Percentiles rank a stretch among this genome's conserved stretches.
Evolutionary conservation across 2,797 vertebrate species (phyloP).

Genomic region (Anabacerthia variegaticeps): DNA sequence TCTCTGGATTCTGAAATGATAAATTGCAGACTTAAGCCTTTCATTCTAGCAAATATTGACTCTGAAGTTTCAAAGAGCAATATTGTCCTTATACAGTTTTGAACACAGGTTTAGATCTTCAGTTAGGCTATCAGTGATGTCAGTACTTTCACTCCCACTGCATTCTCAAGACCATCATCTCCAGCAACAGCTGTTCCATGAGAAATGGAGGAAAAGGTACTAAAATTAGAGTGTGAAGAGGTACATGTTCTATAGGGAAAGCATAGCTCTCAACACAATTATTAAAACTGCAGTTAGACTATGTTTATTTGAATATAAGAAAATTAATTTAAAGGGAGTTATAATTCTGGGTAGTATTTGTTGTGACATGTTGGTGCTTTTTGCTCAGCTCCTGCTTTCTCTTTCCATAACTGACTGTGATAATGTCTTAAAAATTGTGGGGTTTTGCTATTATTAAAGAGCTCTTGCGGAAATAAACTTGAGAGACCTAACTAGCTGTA

Average conservation of each 20-base stretch:
- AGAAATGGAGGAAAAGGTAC: background rate
- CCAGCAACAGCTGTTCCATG: background rate
- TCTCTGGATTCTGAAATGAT: background rate
- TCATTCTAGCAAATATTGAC: background rate
- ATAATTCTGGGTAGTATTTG: background rate
- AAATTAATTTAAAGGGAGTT: background rate
- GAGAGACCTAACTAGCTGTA: background rate
- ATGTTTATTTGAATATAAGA: background rate
- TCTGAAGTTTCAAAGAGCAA: background rate
- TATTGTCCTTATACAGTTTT: background rate
- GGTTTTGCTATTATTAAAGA: background rate
- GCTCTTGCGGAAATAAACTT: background rate
- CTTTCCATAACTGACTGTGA: background rate
- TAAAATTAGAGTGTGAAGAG: background rate
- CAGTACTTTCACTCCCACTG: background rate
- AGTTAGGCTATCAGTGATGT: fast-evolving
- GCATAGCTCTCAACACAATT: background rate
- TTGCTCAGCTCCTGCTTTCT: background rate
- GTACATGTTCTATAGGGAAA: background rate
- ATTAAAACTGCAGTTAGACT: background rate
- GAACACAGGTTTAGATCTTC: background rate
- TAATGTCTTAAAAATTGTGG: background rate
- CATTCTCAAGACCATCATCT: background rate
- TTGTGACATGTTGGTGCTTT: background rate
- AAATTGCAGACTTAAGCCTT: background rate